Conservation (phyloP, 1,140 invertebrate species). For the Diprion similis region DNA sequence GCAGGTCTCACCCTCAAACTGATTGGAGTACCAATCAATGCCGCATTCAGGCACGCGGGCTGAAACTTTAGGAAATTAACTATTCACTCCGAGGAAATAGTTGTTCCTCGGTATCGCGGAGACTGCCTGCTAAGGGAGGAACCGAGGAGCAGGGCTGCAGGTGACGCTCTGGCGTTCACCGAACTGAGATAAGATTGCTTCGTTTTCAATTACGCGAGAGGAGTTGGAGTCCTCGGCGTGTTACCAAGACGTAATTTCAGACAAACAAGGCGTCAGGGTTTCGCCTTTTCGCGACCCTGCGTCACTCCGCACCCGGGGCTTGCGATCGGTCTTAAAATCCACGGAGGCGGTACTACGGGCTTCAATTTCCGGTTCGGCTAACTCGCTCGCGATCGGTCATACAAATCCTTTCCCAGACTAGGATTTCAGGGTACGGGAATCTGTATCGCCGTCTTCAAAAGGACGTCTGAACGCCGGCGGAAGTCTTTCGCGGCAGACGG, state of each 20-base stretch:
- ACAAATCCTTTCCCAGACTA: not conserved
- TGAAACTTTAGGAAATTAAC: conserved; percentile 63
- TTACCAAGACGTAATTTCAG: too few relatives aligned
- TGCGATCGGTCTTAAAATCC: too few relatives aligned
- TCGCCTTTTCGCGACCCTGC: too few relatives aligned
- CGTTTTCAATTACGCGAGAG: conserved; percentile 55
- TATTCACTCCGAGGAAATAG: conserved; percentile 59
- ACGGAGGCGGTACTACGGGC: not conserved
- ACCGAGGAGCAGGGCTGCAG: conserved; percentile 48
- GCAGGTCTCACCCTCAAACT: conserved; percentile 48
- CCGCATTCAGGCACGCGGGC: conserved; percentile 54
- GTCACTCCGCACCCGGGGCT: too few relatives aligned
- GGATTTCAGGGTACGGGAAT: not conserved
- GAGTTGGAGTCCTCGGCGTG: conserved; percentile 14
- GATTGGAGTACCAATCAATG: conserved; percentile 63
- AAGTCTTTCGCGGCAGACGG: conserved; percentile 18
- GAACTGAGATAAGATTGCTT: conserved; percentile 53
- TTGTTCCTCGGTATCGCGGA: conserved; percentile 42
- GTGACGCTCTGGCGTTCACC: conserved; percentile 25
- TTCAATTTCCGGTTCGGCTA: not conserved
- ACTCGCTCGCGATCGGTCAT: not conserved
- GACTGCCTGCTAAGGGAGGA: conserved; percentile 19
- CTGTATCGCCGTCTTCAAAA: conserved; percentile 4
- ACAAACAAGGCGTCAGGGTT: too few relatives aligned
- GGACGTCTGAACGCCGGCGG: not conserved